phyloP scores from a whole-genome alignment of 2,888 invertebrate species.

The Polia nebulosa region DNA sequence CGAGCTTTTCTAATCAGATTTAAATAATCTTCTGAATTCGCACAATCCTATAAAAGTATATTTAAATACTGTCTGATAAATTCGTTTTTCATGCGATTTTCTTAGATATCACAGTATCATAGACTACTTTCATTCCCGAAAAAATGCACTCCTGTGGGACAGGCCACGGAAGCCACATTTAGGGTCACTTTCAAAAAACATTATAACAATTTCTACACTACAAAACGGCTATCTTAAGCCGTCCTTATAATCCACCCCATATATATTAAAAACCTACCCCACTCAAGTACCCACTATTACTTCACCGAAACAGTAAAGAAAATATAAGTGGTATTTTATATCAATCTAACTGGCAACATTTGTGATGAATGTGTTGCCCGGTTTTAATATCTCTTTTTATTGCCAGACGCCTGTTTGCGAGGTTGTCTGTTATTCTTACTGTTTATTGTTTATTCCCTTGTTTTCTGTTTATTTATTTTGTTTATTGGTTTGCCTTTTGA shows the following conservation, averaged over 20 bases:
- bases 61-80: too few relatives aligned
- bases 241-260: constrained; percentile 38
- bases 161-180: too few relatives aligned
- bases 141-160: too few relatives aligned
- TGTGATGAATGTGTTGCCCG: constrained; percentile 76
- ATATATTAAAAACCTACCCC: constrained; percentile 64
- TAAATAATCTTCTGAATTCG: too few relatives aligned
- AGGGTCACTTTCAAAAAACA: too few relatives aligned
- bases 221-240: constrained; percentile 22
- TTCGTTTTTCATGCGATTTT: too few relatives aligned
- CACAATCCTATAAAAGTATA: too few relatives aligned
- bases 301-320: constrained; percentile 64
- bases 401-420: constrained; percentile 65
- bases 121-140: too few relatives aligned
- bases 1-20: too few relatives aligned
- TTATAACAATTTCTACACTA: background rate
- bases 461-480: constrained; percentile 53
- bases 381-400: constrained; percentile 81
- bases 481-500: constrained; percentile 42
- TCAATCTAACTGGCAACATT: constrained; percentile 77
- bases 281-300: constrained; percentile 55
- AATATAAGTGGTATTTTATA: constrained; percentile 77
- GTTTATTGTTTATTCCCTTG: constrained; percentile 65
- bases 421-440: constrained; percentile 52
- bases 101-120: too few relatives aligned